These are phyloP conservation scores for Scaptomyza graminum DNA, from an alignment of 1,140 invertebrate species.

Conservation along the genomic window DNA sequence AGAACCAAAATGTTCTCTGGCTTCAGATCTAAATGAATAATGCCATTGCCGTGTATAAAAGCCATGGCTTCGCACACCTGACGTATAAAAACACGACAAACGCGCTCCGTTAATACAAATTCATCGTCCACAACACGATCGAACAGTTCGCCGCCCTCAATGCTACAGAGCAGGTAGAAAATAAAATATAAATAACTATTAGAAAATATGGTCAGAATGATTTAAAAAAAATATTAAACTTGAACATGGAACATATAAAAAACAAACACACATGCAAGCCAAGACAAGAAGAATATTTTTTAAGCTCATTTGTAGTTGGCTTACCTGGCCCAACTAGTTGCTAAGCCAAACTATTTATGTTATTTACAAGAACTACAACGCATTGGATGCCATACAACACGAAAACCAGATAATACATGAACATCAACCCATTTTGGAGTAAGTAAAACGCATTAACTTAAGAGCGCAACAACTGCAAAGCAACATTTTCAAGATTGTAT, in stretches of 20 bases:
- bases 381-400: slow-evolving; percentile 53
- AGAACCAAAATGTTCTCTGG: slow-evolving; percentile 99
- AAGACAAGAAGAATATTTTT: slow-evolving; percentile 26
- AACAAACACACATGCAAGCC: slow-evolving; percentile 30
- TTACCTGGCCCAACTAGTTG: slow-evolving; percentile 51
- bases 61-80: slow-evolving; percentile 99
- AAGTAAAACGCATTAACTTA: slow-evolving; percentile 59
- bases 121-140: slow-evolving; percentile 99
- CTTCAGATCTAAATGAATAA: slow-evolving; percentile 98
- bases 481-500: background rate
- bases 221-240: background rate
- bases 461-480: background rate
- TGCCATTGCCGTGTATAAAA: slow-evolving; percentile 97
- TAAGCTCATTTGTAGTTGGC: slow-evolving; percentile 29
- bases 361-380: slow-evolving; percentile 72
- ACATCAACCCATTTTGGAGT: slow-evolving; percentile 50
- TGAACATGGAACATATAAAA: slow-evolving; percentile 2
- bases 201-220: background rate
- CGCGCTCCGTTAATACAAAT: slow-evolving; percentile 97
- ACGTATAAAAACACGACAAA: slow-evolving; percentile 97
- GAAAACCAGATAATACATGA: slow-evolving; percentile 82
- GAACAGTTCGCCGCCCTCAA: slow-evolving; percentile 98
- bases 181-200: background rate
- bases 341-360: slow-evolving; percentile 47
- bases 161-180: slow-evolving; percentile 86